Conservation (phyloP, 1,140 invertebrate species). For the Panagrolaimus sp. region DNA sequence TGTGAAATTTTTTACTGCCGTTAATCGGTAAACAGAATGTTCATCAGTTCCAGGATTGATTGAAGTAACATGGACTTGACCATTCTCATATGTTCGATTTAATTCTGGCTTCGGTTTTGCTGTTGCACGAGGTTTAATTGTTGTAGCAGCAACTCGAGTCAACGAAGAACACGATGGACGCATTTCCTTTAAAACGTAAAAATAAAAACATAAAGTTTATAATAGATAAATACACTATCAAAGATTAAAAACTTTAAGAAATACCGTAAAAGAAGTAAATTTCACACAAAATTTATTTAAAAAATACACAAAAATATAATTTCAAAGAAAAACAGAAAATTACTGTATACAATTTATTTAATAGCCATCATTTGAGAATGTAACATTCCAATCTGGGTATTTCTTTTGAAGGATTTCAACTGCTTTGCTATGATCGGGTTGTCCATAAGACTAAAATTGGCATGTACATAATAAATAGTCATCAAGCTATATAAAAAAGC, state of each 20-base stretch:
- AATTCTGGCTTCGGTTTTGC: neutral
- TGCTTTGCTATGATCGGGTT: slow-evolving; percentile 74
- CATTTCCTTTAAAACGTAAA: neutral
- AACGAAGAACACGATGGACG: neutral
- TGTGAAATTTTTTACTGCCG: neutral
- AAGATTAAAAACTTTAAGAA: too few species aligned
- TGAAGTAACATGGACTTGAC: slow-evolving; percentile 19
- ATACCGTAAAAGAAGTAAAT: too few species aligned
- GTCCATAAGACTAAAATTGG: slow-evolving; percentile 70
- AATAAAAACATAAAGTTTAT: too few species aligned
- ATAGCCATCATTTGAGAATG: slow-evolving; percentile 77
- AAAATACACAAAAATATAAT: neutral
- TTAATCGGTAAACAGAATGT: slow-evolving; percentile 15
- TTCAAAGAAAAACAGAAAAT: slow-evolving; percentile 16
- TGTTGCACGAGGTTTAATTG: neutral
- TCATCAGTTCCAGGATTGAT: slow-evolving; percentile 19
- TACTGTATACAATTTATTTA: slow-evolving; percentile 54
- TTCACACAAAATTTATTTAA: neutral
- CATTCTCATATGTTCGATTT: slow-evolving; percentile 16
- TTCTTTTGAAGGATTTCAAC: slow-evolving; percentile 71
- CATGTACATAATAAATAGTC: slow-evolving; percentile 14
- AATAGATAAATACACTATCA: too few species aligned
- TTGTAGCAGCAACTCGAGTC: neutral
- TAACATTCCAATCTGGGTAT: slow-evolving; percentile 72
- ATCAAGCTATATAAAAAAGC: neutral